phyloP scores from a whole-genome alignment of 2,888 invertebrate genomes.

The Dione vanillae region DNA sequence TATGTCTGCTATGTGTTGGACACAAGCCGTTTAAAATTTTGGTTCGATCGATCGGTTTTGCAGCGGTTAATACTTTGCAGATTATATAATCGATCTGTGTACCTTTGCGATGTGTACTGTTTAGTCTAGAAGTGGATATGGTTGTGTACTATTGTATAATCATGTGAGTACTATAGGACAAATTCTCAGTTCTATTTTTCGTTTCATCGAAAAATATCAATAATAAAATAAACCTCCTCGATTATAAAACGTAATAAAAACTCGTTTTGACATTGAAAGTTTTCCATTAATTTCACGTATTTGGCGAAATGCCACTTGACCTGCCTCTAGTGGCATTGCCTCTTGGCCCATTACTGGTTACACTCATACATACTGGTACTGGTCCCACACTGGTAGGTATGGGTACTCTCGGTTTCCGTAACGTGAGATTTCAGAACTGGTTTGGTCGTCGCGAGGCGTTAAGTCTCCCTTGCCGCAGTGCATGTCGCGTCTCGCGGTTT shows the following conservation, averaged over 20 bases:
- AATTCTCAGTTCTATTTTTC: background rate
- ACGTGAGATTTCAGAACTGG: constrained; percentile 19
- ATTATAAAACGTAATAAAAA: background rate
- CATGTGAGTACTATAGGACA: background rate
- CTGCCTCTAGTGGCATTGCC: constrained; percentile 15
- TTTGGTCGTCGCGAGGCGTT: constrained; percentile 15
- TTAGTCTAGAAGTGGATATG: background rate
- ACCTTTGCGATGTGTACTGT: background rate
- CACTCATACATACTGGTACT: background rate
- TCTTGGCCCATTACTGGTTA: background rate
- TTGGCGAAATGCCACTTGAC: constrained; percentile 31
- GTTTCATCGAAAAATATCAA: background rate
- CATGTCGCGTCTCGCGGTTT: background rate
- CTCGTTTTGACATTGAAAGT: background rate
- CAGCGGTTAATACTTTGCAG: background rate
- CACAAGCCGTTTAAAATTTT: background rate
- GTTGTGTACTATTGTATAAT: background rate
- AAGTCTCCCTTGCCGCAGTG: background rate
- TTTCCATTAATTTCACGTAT: constrained; percentile 10
- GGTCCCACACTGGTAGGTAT: constrained; percentile 18
- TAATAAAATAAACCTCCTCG: background rate
- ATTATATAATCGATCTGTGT: background rate
- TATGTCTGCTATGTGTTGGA: background rate
- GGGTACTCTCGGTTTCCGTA: constrained; percentile 35
- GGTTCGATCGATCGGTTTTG: background rate